These are phyloP conservation scores for Cyclophora albipunctata DNA, from an alignment of 2,888 invertebrate species.

Conservation along the genomic window DNA sequence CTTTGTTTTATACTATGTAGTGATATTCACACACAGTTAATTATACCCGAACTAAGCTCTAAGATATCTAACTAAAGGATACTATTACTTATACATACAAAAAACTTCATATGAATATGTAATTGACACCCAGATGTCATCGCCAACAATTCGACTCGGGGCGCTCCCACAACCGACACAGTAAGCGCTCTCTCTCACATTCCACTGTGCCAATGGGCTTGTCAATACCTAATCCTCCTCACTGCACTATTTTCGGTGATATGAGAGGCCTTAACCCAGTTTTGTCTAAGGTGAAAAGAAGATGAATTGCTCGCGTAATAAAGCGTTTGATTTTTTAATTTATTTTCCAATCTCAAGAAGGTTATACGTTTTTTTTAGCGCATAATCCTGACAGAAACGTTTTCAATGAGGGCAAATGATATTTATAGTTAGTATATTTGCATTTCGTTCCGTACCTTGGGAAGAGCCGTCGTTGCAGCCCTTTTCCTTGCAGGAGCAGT, in stretches of 20 bases:
- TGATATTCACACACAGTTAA: too few relatives aligned
- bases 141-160: not conserved
- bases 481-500: conserved; percentile 56
- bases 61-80: not conserved
- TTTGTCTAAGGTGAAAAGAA: not conserved
- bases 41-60: too few relatives aligned
- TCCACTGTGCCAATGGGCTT: too few relatives aligned
- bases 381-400: not conserved
- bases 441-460: conserved; percentile 23
- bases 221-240: not conserved
- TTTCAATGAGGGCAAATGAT: too few relatives aligned
- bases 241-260: not conserved
- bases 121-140: not conserved
- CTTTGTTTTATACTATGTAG: too few relatives aligned
- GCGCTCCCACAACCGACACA: too few relatives aligned
- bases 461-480: conserved; percentile 56
- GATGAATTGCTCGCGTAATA: not conserved
- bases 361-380: not conserved
- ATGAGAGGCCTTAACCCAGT: not conserved
- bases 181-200: too few relatives aligned
- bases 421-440: too few relatives aligned
- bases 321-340: not conserved
- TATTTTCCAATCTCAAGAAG: not conserved
- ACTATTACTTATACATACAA: not conserved
- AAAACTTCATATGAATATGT: not conserved